Evolutionary conservation across 2,797 vertebrate genomes (phyloP).

Genomic region (Mormyrops attenuatus): DNA sequence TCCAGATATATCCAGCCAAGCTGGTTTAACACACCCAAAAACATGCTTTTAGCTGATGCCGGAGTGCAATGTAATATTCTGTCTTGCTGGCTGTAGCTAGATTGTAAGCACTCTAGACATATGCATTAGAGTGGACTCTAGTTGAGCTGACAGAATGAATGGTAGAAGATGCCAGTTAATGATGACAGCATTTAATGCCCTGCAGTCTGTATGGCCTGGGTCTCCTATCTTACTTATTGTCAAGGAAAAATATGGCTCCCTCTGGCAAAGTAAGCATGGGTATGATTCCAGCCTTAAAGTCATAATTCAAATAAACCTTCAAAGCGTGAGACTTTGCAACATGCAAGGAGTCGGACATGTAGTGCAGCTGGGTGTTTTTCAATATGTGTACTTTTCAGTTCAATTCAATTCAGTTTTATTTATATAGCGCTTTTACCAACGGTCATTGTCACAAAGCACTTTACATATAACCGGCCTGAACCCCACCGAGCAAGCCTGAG

Average conservation of each 20-base stretch:
- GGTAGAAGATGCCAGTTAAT: not conserved
- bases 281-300: not conserved
- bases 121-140: not conserved
- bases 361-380: not conserved
- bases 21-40: not conserved
- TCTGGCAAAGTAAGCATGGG: not conserved
- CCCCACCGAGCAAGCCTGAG: too few relatives aligned
- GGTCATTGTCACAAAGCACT: too few relatives aligned
- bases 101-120: not conserved
- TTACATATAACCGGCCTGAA: too few relatives aligned
- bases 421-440: too few relatives aligned
- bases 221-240: not conserved
- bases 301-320: not conserved
- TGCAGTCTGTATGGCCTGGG: not conserved
- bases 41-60: not conserved
- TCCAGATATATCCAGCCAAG: not conserved
- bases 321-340: not conserved
- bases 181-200: not conserved
- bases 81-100: not conserved
- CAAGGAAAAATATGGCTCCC: not conserved
- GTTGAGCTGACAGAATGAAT: not conserved
- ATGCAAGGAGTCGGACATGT: not conserved
- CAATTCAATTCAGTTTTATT: too few relatives aligned
- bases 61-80: not conserved
- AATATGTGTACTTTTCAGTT: not conserved